Base-by-base conservation (phyloP, 2,888 invertebrate genomes). In the Ectemnius lituratus region DNA sequence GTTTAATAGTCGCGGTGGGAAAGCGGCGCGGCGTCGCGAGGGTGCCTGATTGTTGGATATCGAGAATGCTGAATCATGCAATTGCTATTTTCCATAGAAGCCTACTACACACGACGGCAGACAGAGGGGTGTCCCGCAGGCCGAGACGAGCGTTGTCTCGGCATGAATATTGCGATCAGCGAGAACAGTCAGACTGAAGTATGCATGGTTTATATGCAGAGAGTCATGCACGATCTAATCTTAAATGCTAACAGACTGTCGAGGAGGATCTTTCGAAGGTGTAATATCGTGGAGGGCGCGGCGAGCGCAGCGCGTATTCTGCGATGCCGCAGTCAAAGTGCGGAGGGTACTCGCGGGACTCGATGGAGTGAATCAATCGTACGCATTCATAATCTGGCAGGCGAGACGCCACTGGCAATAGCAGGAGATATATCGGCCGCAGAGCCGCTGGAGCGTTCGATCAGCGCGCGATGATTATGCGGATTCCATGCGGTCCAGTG, bases 331-430 rank as follows among this genome's bases (percentile, higher is more conserved):
- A 23, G 23, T 23, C 23, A 23, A 23, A 23, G 23, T 23, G 23
- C 23, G 23, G 23, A 23, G 23, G 23, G 23, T 23, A 3, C 3
- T 23, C 37, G 37, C 37, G 37, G 37, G 5, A 37, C 8, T 11
- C 5, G 37, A 37, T 11, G 8, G 37, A 37, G 37, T 37, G 37
- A 66, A 61, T 58, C 64, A 46, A 56, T 37, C 66, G 62, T 56
- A 70, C 68, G 56, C 66, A 67, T 58, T 49, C 62, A 62, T 56
- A 76, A 79, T 76, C 79, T 79, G 80, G 80, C 79, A 79, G 79
- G 80, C 70, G 80, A 79, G 80, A 79, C 76, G 73, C 62, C 70
- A 16, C 52, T 52, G n/a, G 52, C 20, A 6, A 58, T 16, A 27
- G 20, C 5, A 6, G 20, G 20, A 58, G 20, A 37, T 37, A 37